Conservation (phyloP, 2,888 invertebrate genomes). For the Perizoma flavofasciatum region DNA sequence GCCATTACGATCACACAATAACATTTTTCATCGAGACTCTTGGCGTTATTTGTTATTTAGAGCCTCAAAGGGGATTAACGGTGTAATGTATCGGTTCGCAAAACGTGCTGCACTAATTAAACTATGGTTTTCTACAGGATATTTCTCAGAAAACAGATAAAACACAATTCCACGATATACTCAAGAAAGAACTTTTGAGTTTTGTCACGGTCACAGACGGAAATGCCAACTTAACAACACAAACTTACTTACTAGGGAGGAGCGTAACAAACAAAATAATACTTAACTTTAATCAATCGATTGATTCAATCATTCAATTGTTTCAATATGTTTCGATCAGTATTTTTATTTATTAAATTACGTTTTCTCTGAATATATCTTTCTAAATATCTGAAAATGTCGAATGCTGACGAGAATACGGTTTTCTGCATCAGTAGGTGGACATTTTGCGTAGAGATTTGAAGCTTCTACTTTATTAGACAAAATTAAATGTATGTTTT, state of each 20-base stretch:
- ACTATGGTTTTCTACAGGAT: conserved; percentile 2
- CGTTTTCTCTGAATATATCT: too few relatives aligned
- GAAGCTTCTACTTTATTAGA: too few relatives aligned
- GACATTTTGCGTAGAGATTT: too few relatives aligned
- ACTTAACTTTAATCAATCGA: too few relatives aligned
- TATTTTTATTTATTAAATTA: too few relatives aligned
- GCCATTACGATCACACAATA: conserved; percentile 85
- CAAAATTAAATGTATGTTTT: too few relatives aligned
- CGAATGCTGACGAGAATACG: too few relatives aligned
- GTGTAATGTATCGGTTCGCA: conserved; percentile 21
- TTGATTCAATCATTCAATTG: too few relatives aligned
- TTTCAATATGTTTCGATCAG: too few relatives aligned
- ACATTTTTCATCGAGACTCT: conserved; percentile 61
- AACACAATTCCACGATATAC: conserved; percentile 63
- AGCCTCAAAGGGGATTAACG: conserved; percentile 32
- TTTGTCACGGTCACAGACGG: conserved; percentile 60
- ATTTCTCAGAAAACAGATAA: conserved; percentile 34
- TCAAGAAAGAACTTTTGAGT: conserved; percentile 69
- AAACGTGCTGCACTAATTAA: conserved; percentile 24
- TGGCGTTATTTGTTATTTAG: conserved; percentile 27
- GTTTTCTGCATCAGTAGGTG: too few relatives aligned
- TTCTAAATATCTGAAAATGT: too few relatives aligned
- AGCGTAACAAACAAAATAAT: too few relatives aligned
- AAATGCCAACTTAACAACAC: conserved; percentile 53
- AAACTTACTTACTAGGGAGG: background rate